A percentile compares a stretch with the other conserved stretches of the same genome.
phyloP scores from a whole-genome alignment of 2,797 vertebrate genomes.

The Myotis myotis region DNA sequence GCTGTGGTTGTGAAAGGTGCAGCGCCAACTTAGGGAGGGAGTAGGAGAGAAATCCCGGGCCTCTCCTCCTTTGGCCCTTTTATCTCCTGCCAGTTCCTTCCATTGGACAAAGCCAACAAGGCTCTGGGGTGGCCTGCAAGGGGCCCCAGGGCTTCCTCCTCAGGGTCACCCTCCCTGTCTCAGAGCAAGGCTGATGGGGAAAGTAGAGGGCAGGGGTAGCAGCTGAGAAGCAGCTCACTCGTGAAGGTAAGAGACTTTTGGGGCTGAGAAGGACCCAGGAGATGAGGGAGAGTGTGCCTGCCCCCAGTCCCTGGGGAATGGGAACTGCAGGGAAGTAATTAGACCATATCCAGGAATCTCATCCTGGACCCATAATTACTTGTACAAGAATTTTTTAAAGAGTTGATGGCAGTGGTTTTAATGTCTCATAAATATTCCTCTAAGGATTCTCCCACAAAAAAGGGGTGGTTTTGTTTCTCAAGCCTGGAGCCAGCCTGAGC shows the following conservation, averaged over 20 bases:
- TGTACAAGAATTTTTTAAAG: constrained; percentile 54
- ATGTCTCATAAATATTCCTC: constrained; percentile 66
- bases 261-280: neutral
- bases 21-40: neutral
- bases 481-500: neutral
- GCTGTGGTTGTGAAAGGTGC: neutral
- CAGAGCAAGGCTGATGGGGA: neutral
- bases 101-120: neutral
- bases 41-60: neutral
- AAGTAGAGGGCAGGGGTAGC: neutral
- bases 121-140: neutral
- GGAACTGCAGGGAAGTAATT: constrained; percentile 55
- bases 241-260: neutral
- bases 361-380: constrained; percentile 61
- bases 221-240: accelerated
- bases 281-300: neutral
- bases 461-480: constrained; percentile 16
- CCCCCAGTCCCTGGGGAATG: neutral
- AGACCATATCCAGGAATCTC: constrained; percentile 55
- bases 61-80: too few species aligned
- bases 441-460: constrained; percentile 20
- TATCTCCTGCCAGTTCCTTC: neutral
- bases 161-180: neutral
- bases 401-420: constrained; percentile 48
- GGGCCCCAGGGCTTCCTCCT: accelerated